Percentiles rank a stretch among this genome's conserved stretches.
Evolutionary conservation across 2,797 vertebrate species (phyloP).

Genomic region (Xiphophorus birchmanni): DNA sequence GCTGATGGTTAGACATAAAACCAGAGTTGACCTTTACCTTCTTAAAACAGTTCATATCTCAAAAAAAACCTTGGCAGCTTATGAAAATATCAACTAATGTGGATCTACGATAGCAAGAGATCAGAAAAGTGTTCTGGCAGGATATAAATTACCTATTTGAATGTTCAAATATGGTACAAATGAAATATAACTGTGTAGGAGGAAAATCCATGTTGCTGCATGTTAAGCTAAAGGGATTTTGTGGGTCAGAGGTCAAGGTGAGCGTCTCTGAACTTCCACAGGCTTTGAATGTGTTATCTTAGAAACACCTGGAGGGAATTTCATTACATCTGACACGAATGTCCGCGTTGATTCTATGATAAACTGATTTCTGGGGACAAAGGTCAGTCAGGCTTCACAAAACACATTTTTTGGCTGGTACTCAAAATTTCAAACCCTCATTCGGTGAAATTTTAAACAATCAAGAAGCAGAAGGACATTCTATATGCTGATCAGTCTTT

Average conservation of each 20-base stretch:
- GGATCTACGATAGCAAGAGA: not conserved
- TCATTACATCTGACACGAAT: slow-evolving; percentile 8
- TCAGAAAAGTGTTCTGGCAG: not conserved
- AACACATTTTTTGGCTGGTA: not conserved
- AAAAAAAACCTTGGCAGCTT: not conserved
- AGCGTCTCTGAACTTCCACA: not conserved
- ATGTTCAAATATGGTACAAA: not conserved
- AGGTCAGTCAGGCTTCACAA: slow-evolving; percentile 1
- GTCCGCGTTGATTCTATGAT: not conserved
- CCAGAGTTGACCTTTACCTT: not conserved
- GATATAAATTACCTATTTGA: not conserved
- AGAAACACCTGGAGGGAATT: slow-evolving; percentile 2
- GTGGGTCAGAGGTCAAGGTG: not conserved
- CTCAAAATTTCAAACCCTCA: not conserved
- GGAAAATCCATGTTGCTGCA: not conserved
- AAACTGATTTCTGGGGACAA: not conserved
- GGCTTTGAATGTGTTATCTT: not conserved
- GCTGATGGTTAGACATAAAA: not conserved
- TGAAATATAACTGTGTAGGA: not conserved
- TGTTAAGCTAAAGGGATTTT: not conserved
- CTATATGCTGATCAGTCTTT: not conserved
- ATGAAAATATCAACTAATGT: not conserved
- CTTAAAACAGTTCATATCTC: not conserved
- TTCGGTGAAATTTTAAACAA: not conserved
- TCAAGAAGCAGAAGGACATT: not conserved